Percentiles rank a stretch among this genome's conserved stretches.
Conservation (phyloP, 2,888 invertebrate species). For the Mimachlamys varia region DNA sequence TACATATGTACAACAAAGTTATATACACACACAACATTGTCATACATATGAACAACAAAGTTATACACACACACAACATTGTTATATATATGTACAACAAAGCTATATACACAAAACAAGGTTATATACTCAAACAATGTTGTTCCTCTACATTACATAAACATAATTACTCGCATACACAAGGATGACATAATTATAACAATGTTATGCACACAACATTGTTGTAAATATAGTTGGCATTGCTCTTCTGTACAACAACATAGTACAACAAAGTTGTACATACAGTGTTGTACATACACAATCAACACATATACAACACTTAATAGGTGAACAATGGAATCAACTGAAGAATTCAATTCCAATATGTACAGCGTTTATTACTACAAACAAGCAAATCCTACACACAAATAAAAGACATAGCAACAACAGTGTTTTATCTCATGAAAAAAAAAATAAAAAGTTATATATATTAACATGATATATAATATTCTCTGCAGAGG, state of each 20-base stretch:
- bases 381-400: background rate
- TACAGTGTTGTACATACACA: background rate
- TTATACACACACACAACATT: background rate
- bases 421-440: background rate
- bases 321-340: background rate
- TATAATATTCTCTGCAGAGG: slow-evolving; percentile 33
- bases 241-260: background rate
- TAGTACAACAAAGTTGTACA: background rate
- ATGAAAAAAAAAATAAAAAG: background rate
- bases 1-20: background rate
- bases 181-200: background rate
- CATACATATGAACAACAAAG: background rate
- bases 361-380: background rate
- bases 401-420: background rate
- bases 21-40: background rate
- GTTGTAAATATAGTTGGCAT: background rate
- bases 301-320: background rate
- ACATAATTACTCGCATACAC: background rate
- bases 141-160: background rate
- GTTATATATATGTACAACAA: background rate
- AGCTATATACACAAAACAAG: background rate
- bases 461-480: slow-evolving; percentile 28
- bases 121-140: background rate
- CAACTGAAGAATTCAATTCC: background rate
- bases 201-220: background rate